Base-by-base conservation (phyloP, 1,140 invertebrate genomes). In the Diploscapter pachys region DNA sequence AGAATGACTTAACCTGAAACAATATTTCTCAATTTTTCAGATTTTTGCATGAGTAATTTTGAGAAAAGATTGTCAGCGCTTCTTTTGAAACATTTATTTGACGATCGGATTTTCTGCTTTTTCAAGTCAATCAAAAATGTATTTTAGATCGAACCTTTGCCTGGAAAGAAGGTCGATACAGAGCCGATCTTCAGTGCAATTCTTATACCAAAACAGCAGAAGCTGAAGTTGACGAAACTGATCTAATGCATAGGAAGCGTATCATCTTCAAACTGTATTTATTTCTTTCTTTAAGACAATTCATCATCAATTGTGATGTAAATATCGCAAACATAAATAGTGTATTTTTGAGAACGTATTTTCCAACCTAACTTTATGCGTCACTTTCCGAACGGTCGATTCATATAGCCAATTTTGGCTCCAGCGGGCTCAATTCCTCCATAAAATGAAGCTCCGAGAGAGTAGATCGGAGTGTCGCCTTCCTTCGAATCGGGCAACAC, bases 401-500 rank as follows among this genome's bases (percentile, higher is more conserved):
- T 71, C 77, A 80, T 80, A 63, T 80, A 79, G 51, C 79, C 79
- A 9, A 73, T 63, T 63, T 80, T 80, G 5, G 76, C 77, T 5
- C 79, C 79, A 54, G 79, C 79, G 31, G 79, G 79, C 63, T 80
- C 79, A 8, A 80, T 48, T 63, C 79, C 79, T 52, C 79, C 79
- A 50, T 67, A 73, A 13, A 80, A 76, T 2, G 79, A 80, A 48
- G 76, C 79, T 6, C 79, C 79, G 8, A 79, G 64, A 13, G 73
- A 79, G 71, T 80, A 80, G 57, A 80, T 71, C 8, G 79, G 79
- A 52, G 73, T 75, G 56, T 80, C 79, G 6, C 79, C 77, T 55
- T 79, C 77, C 11, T 71, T 69, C 62, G 76, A 76, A 61, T 80
- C 79, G 48, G 79, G 79, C 8, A 80, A 70, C 8, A 80, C 77